Evolutionary conservation across 23 tunicate species (phyloP).

Genomic region (Halocynthia roretzi): DNA sequence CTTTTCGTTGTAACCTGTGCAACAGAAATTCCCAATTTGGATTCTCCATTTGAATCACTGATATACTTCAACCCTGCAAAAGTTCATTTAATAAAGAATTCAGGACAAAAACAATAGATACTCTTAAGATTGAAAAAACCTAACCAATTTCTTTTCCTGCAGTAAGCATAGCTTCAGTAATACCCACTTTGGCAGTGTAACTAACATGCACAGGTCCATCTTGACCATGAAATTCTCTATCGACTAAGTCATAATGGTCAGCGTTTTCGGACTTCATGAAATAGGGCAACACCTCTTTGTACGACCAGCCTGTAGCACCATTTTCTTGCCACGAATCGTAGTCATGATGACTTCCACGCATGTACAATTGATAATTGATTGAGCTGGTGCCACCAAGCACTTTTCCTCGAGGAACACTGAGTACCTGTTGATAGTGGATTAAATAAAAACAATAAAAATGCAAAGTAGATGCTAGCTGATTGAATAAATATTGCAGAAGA

Average conservation of each 20-base stretch:
- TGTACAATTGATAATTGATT: conserved; percentile 19
- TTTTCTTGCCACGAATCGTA: conserved; percentile 26
- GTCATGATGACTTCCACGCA: conserved; percentile 32
- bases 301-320: conserved; percentile 36
- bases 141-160: conserved; percentile 56
- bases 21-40: conserved; percentile 16
- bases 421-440: neutral
- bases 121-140: neutral
- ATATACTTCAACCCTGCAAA: conserved; percentile 9
- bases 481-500: neutral
- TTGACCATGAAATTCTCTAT: conserved; percentile 28
- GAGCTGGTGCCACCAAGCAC: conserved; percentile 41
- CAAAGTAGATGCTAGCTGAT: conserved; percentile 1
- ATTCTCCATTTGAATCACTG: conserved; percentile 20
- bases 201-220: conserved; percentile 45
- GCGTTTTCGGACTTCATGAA: conserved; percentile 30
- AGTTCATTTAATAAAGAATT: neutral
- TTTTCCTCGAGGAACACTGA: conserved; percentile 21
- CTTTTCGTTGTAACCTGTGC: conserved; percentile 12
- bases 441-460: neutral
- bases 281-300: conserved; percentile 20
- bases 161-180: conserved; percentile 20
- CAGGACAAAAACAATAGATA: no score
- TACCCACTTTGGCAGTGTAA: neutral
- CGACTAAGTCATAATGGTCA: neutral